Evolutionary conservation across 2,797 vertebrate species (phyloP).

Genomic region (Myioborus melanocephalus): DNA sequence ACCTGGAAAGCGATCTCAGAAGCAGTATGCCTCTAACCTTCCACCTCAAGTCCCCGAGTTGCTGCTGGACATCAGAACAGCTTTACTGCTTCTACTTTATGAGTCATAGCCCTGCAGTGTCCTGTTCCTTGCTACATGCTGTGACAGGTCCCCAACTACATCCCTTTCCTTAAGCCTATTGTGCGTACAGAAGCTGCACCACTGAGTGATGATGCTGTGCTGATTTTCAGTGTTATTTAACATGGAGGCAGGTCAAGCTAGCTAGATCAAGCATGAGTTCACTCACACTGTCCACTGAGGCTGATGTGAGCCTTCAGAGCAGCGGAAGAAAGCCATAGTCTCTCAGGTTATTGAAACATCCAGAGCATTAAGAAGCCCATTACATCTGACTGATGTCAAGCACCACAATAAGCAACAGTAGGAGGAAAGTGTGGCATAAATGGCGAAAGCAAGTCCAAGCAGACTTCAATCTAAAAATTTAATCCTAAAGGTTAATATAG

Average conservation of each 20-base stretch:
- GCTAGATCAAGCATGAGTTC: neutral
- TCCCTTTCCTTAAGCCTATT: neutral
- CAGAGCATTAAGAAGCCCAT: neutral
- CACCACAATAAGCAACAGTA: neutral
- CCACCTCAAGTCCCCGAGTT: neutral
- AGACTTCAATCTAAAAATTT: neutral
- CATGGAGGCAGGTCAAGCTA: neutral
- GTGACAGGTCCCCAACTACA: neutral
- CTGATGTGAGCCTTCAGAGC: neutral
- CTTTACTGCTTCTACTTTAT: neutral
- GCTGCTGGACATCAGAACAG: neutral
- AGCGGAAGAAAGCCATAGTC: neutral
- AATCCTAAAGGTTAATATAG: neutral
- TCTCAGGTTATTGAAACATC: neutral
- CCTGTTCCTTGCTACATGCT: neutral
- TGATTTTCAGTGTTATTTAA: neutral
- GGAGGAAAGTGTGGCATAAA: neutral
- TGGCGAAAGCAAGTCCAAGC: neutral
- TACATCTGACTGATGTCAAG: neutral
- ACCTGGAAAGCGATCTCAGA: neutral
- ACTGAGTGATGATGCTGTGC: fast-evolving
- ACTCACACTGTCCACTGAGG: neutral
- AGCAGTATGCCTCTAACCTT: neutral
- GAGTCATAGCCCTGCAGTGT: neutral
- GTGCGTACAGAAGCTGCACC: neutral